Evolutionary conservation across 2,797 vertebrate genomes (phyloP), one percentile per base, ranked within the genome.

Genomic region (Peromyscus eremicus): DNA sequence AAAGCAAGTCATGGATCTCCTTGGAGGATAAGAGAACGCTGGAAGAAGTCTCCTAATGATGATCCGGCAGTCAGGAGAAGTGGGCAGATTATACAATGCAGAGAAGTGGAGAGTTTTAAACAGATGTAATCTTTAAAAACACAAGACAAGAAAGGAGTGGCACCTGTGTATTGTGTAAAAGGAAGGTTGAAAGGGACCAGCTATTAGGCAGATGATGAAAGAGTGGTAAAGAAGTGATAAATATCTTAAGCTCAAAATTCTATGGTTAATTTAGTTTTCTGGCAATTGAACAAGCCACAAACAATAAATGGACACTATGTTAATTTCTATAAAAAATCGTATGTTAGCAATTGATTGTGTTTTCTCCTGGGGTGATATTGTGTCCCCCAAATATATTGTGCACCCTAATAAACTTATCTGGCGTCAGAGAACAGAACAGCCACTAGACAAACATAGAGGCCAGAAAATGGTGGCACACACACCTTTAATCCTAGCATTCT

Each of bases 291-390:
- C 49, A 96, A 92, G 66, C 73, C 75, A 81, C 79, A 94, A 80
- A 92, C 88, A 96, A 87, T 96, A 96, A 96, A 94, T 92, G 82
- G 34, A 46, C 73, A 66, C 43, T 52, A 75, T 43, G 66, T 66
- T 87, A 84, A 92, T 90, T 64, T 95, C 81, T 93, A 49, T 95
- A 92, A 97, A 97, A 94, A 97, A 81, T 10, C 40, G 87, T 91
- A 75, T 25, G n/a, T 29, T 40, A 77, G 55, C 14, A 80, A 91
- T 85, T 68, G 60, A 49, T 68, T 76, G 21, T 5, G 84, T 37
- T 52, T 85, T 81, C 5, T 0, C 1, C 11, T 52, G 49, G 52
- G 49, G 49, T 52, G 49, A 52, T 52, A 52, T 52, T 52, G 49
- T 52, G 12, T 52, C 49, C 49, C 49, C 49, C 49, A 52, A 52